Percentiles rank a stretch among this genome's conserved stretches.
These are phyloP conservation scores for Chloroceryle inda DNA, from an alignment of 2,797 vertebrate species.

Conservation along the genomic window DNA sequence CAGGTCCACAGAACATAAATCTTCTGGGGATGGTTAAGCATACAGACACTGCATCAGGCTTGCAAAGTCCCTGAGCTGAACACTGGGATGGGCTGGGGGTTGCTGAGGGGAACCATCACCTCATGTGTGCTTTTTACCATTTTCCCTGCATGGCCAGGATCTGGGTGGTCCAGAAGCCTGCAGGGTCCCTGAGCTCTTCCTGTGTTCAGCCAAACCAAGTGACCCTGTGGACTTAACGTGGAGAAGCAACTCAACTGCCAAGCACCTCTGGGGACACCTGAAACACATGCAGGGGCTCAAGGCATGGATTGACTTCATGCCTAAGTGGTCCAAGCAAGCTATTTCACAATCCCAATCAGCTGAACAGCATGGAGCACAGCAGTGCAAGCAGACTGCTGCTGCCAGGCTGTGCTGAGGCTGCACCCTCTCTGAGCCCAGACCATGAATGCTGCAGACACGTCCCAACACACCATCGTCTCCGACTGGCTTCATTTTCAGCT, in stretches of 20 bases:
- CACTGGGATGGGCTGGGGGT: background rate
- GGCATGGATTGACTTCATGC: fast-evolving
- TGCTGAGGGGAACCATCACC: background rate
- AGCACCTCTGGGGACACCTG: background rate
- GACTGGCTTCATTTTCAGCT: background rate
- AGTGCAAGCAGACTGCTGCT: background rate
- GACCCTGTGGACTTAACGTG: fast-evolving
- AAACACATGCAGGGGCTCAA: background rate
- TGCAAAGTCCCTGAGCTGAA: background rate
- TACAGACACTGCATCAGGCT: background rate
- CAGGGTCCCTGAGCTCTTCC: fast-evolving
- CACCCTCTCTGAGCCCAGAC: background rate
- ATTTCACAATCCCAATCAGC: fast-evolving
- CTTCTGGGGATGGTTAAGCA: background rate
- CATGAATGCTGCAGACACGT: fast-evolving
- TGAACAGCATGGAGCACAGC: fast-evolving
- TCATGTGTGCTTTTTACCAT: fast-evolving
- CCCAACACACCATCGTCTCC: fast-evolving
- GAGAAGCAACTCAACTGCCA: fast-evolving
- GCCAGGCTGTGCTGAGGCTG: background rate
- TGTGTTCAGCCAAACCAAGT: fast-evolving
- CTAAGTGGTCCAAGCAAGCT: background rate
- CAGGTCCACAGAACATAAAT: background rate
- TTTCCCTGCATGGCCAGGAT: fast-evolving
- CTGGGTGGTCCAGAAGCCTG: fast-evolving